Conservation (phyloP, 2,888 invertebrate species). For the Shargacucullia verbasci region DNA sequence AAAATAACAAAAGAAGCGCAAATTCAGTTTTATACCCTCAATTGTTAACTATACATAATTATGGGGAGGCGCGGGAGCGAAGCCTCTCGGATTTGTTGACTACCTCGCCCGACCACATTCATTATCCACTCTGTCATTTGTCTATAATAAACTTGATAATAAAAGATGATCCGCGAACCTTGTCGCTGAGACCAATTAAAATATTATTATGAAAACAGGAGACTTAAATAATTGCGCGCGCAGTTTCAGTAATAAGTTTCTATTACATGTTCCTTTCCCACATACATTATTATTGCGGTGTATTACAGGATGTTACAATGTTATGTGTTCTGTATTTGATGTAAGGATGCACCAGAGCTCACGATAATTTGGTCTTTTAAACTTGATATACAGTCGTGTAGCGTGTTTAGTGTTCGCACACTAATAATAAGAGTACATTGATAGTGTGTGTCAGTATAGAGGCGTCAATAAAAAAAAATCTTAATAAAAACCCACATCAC, state of each 20-base stretch:
- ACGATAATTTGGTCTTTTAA: not conserved
- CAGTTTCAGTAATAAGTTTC: constrained; percentile 13
- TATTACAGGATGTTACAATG: not conserved
- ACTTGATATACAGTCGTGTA: too few species aligned
- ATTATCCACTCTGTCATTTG: constrained; percentile 47
- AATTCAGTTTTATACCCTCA: constrained; percentile 28
- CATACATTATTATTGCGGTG: not conserved
- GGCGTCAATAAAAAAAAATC: too few species aligned
- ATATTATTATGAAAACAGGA: constrained; percentile 19
- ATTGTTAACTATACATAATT: constrained; percentile 44
- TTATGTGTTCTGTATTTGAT: not conserved
- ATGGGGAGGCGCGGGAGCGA: constrained; percentile 11
- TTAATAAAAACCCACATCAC: too few species aligned
- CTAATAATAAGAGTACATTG: too few species aligned
- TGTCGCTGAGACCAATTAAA: constrained; percentile 31
- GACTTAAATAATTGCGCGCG: constrained; percentile 4
- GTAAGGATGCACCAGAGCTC: too few species aligned
- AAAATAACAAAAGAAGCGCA: constrained; percentile 26
- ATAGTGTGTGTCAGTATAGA: too few species aligned
- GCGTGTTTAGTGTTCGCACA: too few species aligned
- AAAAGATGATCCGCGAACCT: constrained; percentile 29
- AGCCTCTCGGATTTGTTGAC: constrained; percentile 12
- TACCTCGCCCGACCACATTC: constrained; percentile 12
- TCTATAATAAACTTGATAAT: constrained; percentile 49
- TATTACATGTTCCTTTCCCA: constrained; percentile 9